Evolutionary conservation across 2,888 invertebrate species (phyloP).

Genomic region (Harpagoxenus sublaevis): DNA sequence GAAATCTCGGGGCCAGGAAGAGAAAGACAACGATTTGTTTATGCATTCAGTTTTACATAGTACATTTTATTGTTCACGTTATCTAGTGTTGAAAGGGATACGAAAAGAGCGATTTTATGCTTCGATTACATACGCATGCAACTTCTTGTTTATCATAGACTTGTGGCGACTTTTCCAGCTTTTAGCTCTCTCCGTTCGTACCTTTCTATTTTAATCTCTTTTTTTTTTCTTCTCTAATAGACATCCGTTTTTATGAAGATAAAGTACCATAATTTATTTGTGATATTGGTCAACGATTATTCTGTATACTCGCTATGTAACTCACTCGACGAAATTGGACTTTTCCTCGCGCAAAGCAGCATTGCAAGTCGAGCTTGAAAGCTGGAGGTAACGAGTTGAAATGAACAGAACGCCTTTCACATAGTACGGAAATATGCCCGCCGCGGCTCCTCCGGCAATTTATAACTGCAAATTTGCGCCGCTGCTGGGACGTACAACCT

Average conservation of each 20-base stretch:
- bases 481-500: constrained; percentile 32
- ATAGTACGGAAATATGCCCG: constrained; percentile 49
- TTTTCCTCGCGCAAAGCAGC: constrained; percentile 12
- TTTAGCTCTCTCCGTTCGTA: not conserved
- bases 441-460: constrained; percentile 43
- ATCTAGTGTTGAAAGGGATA: not conserved
- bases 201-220: not conserved
- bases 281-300: not conserved
- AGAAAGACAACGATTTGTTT: not conserved
- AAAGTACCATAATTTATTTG: not conserved
- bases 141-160: not conserved
- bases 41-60: not conserved
- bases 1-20: not conserved
- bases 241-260: not conserved
- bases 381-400: constrained; percentile 45
- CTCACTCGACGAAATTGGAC: not conserved
- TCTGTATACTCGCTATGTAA: not conserved
- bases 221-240: not conserved
- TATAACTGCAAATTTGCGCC: constrained; percentile 54
- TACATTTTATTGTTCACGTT: not conserved
- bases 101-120: not conserved
- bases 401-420: constrained; percentile 53
- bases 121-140: not conserved
- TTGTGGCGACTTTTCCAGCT: not conserved
- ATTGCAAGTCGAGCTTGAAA: constrained; percentile 47